Conservation (phyloP, 2,797 vertebrate species). For the Masticophis lateralis region DNA sequence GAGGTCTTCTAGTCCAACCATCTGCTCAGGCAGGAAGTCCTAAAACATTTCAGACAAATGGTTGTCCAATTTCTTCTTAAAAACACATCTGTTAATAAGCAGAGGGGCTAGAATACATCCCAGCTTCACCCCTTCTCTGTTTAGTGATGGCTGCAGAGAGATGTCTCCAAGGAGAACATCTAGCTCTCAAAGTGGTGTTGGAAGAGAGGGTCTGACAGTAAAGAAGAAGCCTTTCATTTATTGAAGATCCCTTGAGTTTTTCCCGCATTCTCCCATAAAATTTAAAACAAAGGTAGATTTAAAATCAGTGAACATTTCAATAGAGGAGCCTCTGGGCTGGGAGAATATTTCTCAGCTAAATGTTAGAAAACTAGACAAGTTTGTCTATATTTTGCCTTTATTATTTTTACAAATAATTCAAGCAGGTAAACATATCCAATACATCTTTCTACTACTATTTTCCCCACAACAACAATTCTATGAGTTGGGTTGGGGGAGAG, state of each 20-base stretch:
- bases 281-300: neutral
- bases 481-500: neutral
- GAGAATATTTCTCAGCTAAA: neutral
- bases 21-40: neutral
- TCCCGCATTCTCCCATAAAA: neutral
- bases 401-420: neutral
- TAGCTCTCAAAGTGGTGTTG: neutral
- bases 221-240: neutral
- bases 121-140: neutral
- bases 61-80: neutral
- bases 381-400: neutral
- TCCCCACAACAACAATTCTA: neutral
- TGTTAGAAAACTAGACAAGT: neutral
- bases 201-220: neutral
- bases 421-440: neutral
- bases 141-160: neutral
- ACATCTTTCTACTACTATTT: neutral
- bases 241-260: neutral
- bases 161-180: neutral
- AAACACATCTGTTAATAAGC: neutral
- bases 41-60: neutral
- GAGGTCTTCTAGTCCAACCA: neutral
- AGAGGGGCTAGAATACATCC: neutral
- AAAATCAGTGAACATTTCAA: neutral
- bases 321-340: neutral